Percentiles rank a stretch among this genome's conserved stretches.
These are phyloP conservation scores for Heliconius hewitsoni DNA, from an alignment of 1,140 invertebrate genomes.

Conservation along the genomic window DNA sequence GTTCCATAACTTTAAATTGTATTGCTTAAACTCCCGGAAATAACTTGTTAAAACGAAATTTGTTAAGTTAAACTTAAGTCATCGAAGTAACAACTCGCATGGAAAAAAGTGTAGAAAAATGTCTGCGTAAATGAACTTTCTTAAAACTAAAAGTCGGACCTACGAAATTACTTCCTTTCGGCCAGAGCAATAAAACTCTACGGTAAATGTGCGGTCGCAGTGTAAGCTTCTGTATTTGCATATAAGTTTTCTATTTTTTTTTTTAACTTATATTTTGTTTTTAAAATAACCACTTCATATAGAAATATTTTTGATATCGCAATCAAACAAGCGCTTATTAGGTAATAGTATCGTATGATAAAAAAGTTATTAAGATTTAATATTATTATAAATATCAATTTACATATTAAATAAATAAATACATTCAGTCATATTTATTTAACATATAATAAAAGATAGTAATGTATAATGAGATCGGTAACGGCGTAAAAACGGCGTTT, in stretches of 20 bases:
- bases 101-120: conserved; percentile 55
- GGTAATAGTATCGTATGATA: no score
- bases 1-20: conserved; percentile 34
- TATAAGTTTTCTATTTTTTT: background rate
- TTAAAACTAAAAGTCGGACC: conserved; percentile 79
- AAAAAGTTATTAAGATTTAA: no score
- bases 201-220: conserved; percentile 50
- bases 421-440: no score
- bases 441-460: no score
- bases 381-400: no score
- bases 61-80: conserved; percentile 37
- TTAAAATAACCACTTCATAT: no score
- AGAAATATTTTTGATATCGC: no score
- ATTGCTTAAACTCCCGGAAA: conserved; percentile 34
- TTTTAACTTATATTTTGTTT: no score
- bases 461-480: no score
- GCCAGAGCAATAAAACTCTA: conserved; percentile 79
- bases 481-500: no score
- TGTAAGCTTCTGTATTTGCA: conserved; percentile 39
- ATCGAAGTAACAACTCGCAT: conserved; percentile 45
- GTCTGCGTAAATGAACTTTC: conserved; percentile 75
- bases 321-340: no score
- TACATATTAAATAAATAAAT: no score
- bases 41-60: conserved; percentile 42
- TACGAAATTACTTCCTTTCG: conserved; percentile 78